Percentiles rank a stretch among this genome's conserved stretches.
Evolutionary conservation across 1,140 invertebrate species (phyloP).

Genomic region (Idris sp.): DNA sequence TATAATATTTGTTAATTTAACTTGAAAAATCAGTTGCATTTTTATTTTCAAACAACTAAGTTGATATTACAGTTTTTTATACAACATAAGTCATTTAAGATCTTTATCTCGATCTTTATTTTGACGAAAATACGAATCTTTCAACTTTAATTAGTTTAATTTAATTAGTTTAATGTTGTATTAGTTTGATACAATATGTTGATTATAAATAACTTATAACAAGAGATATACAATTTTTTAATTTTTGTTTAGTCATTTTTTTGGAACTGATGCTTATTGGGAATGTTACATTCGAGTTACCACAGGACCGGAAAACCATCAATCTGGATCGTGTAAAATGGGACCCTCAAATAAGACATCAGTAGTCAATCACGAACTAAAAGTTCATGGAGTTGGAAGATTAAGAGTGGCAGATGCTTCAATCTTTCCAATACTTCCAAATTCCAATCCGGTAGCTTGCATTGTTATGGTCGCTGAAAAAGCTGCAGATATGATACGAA

Average conservation of each 20-base stretch:
- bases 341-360: conserved; percentile 71
- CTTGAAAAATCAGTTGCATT: too few species aligned
- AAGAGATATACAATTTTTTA: too few species aligned
- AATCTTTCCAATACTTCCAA: conserved; percentile 79
- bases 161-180: too few species aligned
- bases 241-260: conserved; percentile 67
- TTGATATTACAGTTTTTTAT: too few species aligned
- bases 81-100: too few species aligned
- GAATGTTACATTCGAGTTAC: conserved; percentile 73
- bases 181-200: too few species aligned
- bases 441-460: conserved; percentile 77
- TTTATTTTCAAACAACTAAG: too few species aligned
- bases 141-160: too few species aligned
- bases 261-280: conserved; percentile 79
- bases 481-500: conserved; percentile 77
- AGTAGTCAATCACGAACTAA: conserved; percentile 79
- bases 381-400: conserved; percentile 75
- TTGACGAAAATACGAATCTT: too few species aligned
- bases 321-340: conserved; percentile 80
- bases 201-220: too few species aligned
- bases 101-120: too few species aligned
- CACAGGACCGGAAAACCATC: conserved; percentile 78
- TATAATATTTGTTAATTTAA: too few species aligned
- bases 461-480: conserved; percentile 81
- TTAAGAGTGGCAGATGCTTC: conserved; percentile 80